Base-by-base conservation (phyloP, 2,113 vertebrate species). In the Callocephalon fimbriatum region DNA sequence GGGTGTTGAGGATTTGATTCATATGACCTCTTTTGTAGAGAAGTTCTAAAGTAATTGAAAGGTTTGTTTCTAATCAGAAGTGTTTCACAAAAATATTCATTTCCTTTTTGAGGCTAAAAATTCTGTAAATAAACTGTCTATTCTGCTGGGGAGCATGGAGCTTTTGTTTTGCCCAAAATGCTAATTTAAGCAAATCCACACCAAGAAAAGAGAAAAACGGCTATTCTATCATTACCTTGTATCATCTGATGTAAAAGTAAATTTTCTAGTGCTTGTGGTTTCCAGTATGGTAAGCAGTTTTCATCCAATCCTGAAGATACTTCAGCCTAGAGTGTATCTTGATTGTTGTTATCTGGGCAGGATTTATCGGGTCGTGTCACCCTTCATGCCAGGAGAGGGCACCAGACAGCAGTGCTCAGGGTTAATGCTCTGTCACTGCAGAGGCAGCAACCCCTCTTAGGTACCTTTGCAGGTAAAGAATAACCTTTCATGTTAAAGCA, bases 311-410 rank as follows among this genome's bases (percentile, higher is more conserved):
- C n/a, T 44, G 31, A 18, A 38, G 35, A 12, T 14, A 6, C 31
- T 56, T 56, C 31, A 21, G 19, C 54, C 20, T n/a, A 14, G 32
- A 4, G 32, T n/a, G 31, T 14, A 8, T 0, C 14, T 65, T 9
- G 10, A 2, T 10, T 42, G 45, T 9, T 19, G 1, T 1, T 10
- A 10, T 8, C 3, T 1, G 23, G 76, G 0, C 66, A 6, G 79
- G 26, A 16, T 75, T 72, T 50, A 4, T 1, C 32, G 1, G 18
- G 4, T 29, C 1, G 3, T 15, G 62, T 42, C 25, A 20, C 67
- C 15, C 22, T 0, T 21, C 7, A 22, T 44, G 65, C 96, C 96
- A 76, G 95, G 86, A 96, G 97, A 95, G 88, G 97, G 97, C 96
- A 91, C 63, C 94, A 96, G 74, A 77, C n/a, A 59, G 77, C 90